Conservation (phyloP, 37 sponge, comb jelly and placozoan species). For the Beroe ovata region DNA sequence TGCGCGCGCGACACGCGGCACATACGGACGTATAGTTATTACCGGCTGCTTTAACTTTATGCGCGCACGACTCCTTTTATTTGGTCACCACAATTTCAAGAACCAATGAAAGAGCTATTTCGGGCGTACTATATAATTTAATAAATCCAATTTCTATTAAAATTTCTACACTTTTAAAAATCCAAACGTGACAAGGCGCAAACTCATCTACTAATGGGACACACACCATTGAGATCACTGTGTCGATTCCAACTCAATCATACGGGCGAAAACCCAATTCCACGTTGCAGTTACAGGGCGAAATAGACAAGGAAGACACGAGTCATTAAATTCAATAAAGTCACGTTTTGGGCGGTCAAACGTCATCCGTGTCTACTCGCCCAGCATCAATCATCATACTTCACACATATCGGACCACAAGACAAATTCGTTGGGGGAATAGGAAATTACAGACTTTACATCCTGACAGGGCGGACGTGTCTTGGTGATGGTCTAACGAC, state of each 20-base stretch:
- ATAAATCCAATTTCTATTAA: constrained; percentile 66
- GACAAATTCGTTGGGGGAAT: neutral
- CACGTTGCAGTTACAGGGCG: too few relatives aligned
- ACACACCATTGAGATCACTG: neutral
- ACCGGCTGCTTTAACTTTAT: too few relatives aligned
- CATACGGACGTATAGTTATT: too few relatives aligned
- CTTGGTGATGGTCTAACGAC: neutral
- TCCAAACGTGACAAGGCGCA: constrained; percentile 47
- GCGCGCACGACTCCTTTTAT: too few relatives aligned
- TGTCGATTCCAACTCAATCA: too few relatives aligned
- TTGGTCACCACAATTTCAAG: too few relatives aligned
- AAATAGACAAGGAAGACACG: neutral
- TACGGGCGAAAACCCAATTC: too few relatives aligned
- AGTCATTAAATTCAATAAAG: neutral
- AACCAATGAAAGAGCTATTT: too few relatives aligned
- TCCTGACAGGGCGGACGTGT: neutral
- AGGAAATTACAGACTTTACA: neutral
- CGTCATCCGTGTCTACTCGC: too few relatives aligned
- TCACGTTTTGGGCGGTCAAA: too few relatives aligned
- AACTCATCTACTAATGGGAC: constrained; percentile 15
- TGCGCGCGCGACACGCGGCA: too few relatives aligned
- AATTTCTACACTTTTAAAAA: constrained; percentile 66
- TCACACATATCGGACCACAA: constrained; percentile 1
- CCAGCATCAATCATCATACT: too few relatives aligned
- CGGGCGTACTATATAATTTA: constrained; percentile 65